Evolutionary conservation across 2,113 vertebrate species (phyloP), one percentile per base, ranked within the genome.

Genomic region (Laterallus jamaicensis): DNA sequence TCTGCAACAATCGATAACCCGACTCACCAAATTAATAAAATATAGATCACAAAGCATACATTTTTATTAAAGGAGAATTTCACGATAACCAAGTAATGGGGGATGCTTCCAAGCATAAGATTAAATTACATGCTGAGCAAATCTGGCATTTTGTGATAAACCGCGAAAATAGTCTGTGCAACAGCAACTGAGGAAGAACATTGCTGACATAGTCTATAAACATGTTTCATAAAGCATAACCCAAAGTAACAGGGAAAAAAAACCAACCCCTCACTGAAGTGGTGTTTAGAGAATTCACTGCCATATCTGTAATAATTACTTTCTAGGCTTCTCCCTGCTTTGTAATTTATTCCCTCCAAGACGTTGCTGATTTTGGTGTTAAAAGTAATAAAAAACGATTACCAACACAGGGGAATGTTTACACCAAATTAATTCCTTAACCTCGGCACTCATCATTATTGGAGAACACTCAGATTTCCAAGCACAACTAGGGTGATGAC

Each of bases 101-200:
- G 93, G 95, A 94, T 76, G 96, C 96, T 97, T 96, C 97, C 96
- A 96, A 96, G 97, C 96, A 97, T 93, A 97, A 96, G 97, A 98
- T 97, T 97, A 96, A 97, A 97, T 98, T 96, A 97, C 94, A 94
- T 95, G 95, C 97, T 95, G 96, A 97, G 96, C 94, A 97, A 96
- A 98, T 92, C 94, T 97, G 97, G 96, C 95, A 78, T 93, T 96
- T 96, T 73, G 97, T 97, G 98, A 97, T 98, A 97, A 97, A 97
- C 95, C 89, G 93, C 4, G 29, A 94, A 96, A 94, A 91, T 40
- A 70, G 94, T 70, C 90, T 95, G 94, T 92, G 93, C 96, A 94
- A 86, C 44, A 59, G 94, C 58, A 77, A 89, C 81, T 68, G 79
- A 85, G 92, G 93, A 94, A 93, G 94, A 88, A 92, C 75, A 71